Evolutionary conservation across 2,888 invertebrate species (phyloP).

Genomic region (Ophioninae sp.): DNA sequence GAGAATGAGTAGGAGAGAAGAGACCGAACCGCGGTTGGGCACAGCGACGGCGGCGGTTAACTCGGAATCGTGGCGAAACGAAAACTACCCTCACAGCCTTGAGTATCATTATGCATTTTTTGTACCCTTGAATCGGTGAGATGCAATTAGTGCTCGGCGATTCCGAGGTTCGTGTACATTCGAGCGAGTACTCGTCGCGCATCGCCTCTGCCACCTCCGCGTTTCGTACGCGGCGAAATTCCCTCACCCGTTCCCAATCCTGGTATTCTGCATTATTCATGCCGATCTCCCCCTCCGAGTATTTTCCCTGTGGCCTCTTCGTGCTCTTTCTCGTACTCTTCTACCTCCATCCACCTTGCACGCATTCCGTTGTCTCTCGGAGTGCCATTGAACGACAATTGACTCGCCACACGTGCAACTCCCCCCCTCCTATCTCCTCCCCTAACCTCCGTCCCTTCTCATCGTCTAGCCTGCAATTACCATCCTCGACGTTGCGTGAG

Average conservation of each 20-base stretch:
- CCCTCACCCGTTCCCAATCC: not conserved
- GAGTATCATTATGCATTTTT: constrained; percentile 66
- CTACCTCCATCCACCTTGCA: not conserved
- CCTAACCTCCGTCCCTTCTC: no score
- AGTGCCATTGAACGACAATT: not conserved
- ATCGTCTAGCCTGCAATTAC: not conserved
- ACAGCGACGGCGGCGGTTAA: constrained; percentile 4
- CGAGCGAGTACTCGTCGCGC: not conserved
- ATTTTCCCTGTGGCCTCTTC: not conserved
- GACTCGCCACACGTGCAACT: not conserved
- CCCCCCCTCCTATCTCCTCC: no score
- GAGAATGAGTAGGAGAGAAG: not conserved
- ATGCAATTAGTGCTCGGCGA: constrained; percentile 64
- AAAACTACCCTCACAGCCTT: constrained; percentile 50
- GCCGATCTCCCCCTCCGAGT: not conserved
- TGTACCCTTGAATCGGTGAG: constrained; percentile 65
- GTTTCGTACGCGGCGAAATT: not conserved
- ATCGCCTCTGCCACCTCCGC: not conserved
- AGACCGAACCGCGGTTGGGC: no score
- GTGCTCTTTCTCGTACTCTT: not conserved
- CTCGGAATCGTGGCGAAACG: constrained; percentile 40
- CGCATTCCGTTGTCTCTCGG: not conserved
- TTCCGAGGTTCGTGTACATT: constrained; percentile 14
- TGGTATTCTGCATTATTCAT: not conserved
- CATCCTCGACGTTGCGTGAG: not conserved